A percentile compares a stretch with the other conserved stretches of the same genome.
Conservation (phyloP, 2,113 vertebrate genomes). For the Nothocercus nigrocapillus region DNA sequence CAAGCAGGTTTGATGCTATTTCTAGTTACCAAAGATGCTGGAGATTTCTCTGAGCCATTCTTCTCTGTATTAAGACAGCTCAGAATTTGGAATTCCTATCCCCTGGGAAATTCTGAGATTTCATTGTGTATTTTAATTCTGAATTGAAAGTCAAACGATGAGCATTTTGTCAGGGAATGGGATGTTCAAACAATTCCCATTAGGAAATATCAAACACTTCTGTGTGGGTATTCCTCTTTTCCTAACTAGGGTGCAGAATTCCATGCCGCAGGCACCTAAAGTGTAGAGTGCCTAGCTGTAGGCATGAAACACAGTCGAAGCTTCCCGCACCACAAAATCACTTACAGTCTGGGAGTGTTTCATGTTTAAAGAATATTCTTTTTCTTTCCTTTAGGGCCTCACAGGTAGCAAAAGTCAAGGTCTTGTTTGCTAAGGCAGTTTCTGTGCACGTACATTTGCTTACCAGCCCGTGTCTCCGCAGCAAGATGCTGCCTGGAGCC, state of each 20-base stretch:
- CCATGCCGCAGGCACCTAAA: neutral
- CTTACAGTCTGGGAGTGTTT: neutral
- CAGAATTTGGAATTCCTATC: neutral
- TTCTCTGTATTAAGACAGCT: neutral
- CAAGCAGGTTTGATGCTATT: neutral
- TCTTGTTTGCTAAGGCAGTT: fast-evolving
- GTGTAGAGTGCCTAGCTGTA: neutral
- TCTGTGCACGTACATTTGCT: neutral
- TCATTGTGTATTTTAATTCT: neutral
- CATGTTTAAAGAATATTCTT: neutral
- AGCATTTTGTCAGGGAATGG: neutral
- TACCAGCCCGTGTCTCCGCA: neutral
- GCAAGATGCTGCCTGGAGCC: neutral
- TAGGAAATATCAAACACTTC: neutral
- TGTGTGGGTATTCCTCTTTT: neutral
- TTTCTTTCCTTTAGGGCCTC: neutral
- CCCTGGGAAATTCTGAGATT: neutral
- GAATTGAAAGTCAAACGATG: neutral
- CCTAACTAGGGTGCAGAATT: neutral
- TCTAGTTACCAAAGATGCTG: neutral
- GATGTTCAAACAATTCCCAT: neutral
- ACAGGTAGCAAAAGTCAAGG: neutral
- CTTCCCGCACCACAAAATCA: neutral
- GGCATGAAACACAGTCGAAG: neutral
- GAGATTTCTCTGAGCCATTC: neutral